phyloP scores from a whole-genome alignment of 2,113 vertebrate species.

The Neotoma lepida region DNA sequence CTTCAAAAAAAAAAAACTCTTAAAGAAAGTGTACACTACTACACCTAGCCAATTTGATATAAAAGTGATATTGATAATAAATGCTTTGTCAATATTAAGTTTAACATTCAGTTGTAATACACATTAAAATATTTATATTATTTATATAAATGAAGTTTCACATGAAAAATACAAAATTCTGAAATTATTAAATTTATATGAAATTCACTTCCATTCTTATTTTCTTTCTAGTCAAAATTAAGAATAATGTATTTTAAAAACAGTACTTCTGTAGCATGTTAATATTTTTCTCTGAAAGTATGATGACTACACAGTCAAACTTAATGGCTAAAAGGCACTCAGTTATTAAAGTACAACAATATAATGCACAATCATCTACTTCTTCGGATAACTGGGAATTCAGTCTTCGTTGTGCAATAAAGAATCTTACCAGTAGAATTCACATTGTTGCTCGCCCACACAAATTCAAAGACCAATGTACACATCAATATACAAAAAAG shows the following conservation, averaged over 20 bases:
- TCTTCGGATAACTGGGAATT: conserved; percentile 8
- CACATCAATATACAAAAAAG: neutral
- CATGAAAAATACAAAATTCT: neutral
- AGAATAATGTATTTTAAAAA: conserved; percentile 6
- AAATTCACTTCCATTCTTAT: neutral
- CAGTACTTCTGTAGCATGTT: neutral
- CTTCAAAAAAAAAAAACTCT: neutral
- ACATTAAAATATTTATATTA: no score
- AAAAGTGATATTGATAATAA: neutral
- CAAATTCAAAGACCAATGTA: neutral
- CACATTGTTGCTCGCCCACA: neutral
- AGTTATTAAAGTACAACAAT: neutral
- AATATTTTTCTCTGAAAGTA: conserved; percentile 25
- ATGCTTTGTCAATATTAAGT: neutral
- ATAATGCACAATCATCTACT: neutral
- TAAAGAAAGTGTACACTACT: neutral
- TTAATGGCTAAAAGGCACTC: no score
- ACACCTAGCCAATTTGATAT: neutral
- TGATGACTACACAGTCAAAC: neutral
- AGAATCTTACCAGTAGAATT: neutral
- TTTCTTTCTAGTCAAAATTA: neutral
- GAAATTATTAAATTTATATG: neutral
- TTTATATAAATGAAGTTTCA: neutral
- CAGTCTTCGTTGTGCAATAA: neutral
- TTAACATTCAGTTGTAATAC: neutral